A percentile compares a stretch with the other conserved stretches of the same genome.
phyloP scores from a whole-genome alignment of 2,113 vertebrate species.

The Archocentrus centrarchus region DNA sequence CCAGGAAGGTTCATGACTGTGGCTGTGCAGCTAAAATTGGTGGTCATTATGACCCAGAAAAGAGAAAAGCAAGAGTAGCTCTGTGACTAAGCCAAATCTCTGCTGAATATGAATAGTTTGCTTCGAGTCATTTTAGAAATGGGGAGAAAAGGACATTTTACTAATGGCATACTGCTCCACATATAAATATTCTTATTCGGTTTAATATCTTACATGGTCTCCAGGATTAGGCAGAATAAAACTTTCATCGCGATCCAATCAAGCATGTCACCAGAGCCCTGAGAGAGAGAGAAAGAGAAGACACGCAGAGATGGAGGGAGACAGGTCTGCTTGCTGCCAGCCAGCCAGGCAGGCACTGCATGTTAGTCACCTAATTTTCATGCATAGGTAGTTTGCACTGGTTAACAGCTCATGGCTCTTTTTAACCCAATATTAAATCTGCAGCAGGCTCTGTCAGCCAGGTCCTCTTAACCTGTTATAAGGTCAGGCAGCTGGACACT shows the following conservation, averaged over 20 bases:
- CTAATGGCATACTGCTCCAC: conserved; percentile 33
- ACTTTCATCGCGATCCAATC: conserved; percentile 8
- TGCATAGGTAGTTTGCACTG: conserved; percentile 61
- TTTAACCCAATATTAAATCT: conserved; percentile 36
- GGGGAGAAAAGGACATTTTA: conserved; percentile 51
- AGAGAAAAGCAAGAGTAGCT: conserved; percentile 12
- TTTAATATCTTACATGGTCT: conserved; percentile 19
- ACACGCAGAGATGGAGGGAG: conserved; percentile 21
- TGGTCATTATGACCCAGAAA: conserved; percentile 44
- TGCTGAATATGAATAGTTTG: conserved; percentile 55
- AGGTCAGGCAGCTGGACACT: conserved; percentile 41
- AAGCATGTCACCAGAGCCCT: conserved; percentile 11
- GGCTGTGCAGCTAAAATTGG: conserved; percentile 27
- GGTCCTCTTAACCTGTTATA: conserved; percentile 31
- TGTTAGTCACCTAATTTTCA: conserved; percentile 63
- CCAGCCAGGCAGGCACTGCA: conserved; percentile 28
- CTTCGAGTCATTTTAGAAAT: conserved; percentile 46
- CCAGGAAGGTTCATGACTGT: conserved; percentile 23
- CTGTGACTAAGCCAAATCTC: conserved; percentile 58
- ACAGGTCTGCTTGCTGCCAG: conserved; percentile 10
- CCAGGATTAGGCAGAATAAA: not conserved
- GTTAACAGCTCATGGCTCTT: conserved; percentile 44
- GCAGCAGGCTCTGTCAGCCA: conserved; percentile 23
- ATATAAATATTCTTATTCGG: conserved; percentile 20
- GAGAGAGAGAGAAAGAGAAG: not conserved